Evolutionary conservation across 1,140 invertebrate genomes (phyloP), one percentile per base, ranked within the genome.

Genomic region (Leptopilina boulardi): DNA sequence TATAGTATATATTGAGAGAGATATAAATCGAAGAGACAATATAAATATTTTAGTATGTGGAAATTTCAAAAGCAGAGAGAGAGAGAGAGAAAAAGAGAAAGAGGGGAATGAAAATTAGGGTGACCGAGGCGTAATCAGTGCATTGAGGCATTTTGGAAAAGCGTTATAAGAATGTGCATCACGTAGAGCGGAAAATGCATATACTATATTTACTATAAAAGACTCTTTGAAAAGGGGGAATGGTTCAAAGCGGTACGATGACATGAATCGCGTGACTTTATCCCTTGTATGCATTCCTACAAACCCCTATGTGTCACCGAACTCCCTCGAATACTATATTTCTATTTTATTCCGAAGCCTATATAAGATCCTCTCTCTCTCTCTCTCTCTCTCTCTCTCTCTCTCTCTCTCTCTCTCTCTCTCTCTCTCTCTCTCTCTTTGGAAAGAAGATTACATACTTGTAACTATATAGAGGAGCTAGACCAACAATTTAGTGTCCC

Each of bases 171-270:
- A 80, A 78, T 77, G 79, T 51, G 77, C 75, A 78, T 71, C 15
- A 70, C 23, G 23, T 5, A 66, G 30, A n/a, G 59, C n/a, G 11
- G 59, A 15, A 30, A 30, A 6, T 38, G 34, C 59, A 23, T 23
- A 30, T 26, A 59, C n/a, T n/a, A n/a, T n/a, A n/a, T n/a, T n/a
- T n/a, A n/a, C n/a, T 66, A 30, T 74, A 54, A 70, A 19, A 73
- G 54, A 70, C 42, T 15, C 66, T 70, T 76, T 47, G 71, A 72
- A 9, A 8, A 38, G 34, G 34, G 80, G 81, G n/a, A n/a, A 66
- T 87, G 81, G 86, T 56, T 87, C 86, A 82, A 86, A 83, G 84
- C 83, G 86, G 86, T 87, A 88, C 87, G 85, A 77, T 77, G 81
- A 86, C 81, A 80, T 77, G 83, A 84, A 84, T 88, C 85, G 87